Conservation (phyloP, 2,888 invertebrate species). For the Stenoptilia bipunctidactyla region DNA sequence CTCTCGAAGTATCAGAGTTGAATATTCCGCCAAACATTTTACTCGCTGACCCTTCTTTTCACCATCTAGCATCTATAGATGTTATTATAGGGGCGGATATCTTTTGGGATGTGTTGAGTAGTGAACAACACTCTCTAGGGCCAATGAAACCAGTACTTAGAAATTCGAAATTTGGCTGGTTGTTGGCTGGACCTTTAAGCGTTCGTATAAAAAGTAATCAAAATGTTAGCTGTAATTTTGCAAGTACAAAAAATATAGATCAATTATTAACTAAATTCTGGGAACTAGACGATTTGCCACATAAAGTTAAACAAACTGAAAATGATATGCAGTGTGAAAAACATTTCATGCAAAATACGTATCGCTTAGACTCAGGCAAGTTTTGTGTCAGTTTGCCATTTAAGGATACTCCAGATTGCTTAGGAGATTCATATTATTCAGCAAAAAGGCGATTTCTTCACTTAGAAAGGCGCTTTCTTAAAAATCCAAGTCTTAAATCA, state of each 20-base stretch:
- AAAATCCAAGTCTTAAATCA: constrained; percentile 4
- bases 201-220: background rate
- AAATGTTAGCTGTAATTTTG: constrained; percentile 2
- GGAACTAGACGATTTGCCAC: constrained; percentile 4
- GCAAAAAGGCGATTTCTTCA: constrained; percentile 11
- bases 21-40: too few relatives aligned
- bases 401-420: constrained; percentile 8
- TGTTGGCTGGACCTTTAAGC: constrained; percentile 7
- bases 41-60: constrained; percentile 10
- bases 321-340: constrained; percentile 3
- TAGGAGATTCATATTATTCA: constrained; percentile 11
- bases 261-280: constrained; percentile 3
- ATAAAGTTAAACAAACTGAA: background rate
- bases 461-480: constrained; percentile 8
- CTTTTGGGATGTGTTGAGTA: constrained; percentile 9
- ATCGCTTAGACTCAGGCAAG: constrained; percentile 2
- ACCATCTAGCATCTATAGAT: constrained; percentile 7
- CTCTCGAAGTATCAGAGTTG: constrained; percentile 5
- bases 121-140: constrained; percentile 5
- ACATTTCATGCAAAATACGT: constrained; percentile 8
- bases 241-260: background rate
- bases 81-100: constrained; percentile 8
- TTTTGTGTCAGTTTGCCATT: constrained; percentile 6
- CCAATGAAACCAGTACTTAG: constrained; percentile 4
- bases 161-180: constrained; percentile 7